These are phyloP conservation scores for Heterodera carotae DNA, from an alignment of 1,140 invertebrate genomes.

Conservation along the genomic window DNA sequence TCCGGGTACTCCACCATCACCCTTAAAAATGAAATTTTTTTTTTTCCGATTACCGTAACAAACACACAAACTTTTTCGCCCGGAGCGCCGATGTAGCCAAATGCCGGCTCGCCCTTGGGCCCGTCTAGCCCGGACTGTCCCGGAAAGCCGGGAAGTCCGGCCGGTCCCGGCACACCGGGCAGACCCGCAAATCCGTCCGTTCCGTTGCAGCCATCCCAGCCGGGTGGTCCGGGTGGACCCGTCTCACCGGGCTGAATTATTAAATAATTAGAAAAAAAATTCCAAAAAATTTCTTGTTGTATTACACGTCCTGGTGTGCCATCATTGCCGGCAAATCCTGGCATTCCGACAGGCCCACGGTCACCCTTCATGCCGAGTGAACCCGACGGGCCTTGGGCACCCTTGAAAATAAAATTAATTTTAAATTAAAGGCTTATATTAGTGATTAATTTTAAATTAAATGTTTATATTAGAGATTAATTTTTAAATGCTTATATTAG, in stretches of 20 bases:
- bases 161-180: slow-evolving; percentile 58
- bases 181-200: slow-evolving; percentile 62
- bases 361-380: slow-evolving; percentile 57
- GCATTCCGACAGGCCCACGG: slow-evolving; percentile 58
- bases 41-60: slow-evolving; percentile 20
- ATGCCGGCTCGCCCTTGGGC: slow-evolving; percentile 64
- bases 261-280: not conserved
- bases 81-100: slow-evolving; percentile 61
- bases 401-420: slow-evolving; percentile 23
- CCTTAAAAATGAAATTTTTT: slow-evolving; percentile 54
- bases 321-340: slow-evolving; percentile 64
- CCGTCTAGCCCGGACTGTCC: slow-evolving; percentile 69
- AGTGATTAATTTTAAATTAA: too few relatives aligned
- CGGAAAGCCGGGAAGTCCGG: slow-evolving; percentile 59
- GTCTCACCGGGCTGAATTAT: slow-evolving; percentile 56
- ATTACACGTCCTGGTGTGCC: slow-evolving; percentile 52
- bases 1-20: slow-evolving; percentile 63
- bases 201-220: slow-evolving; percentile 66
- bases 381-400: slow-evolving; percentile 59
- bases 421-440: too few relatives aligned
- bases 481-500: too few relatives aligned
- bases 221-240: slow-evolving; percentile 61
- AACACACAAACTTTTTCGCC: slow-evolving; percentile 58
- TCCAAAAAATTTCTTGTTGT: not conserved
- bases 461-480: too few relatives aligned